These are phyloP conservation scores for Lates calcarifer DNA, from an alignment of 2,113 vertebrate species.

Conservation along the genomic window DNA sequence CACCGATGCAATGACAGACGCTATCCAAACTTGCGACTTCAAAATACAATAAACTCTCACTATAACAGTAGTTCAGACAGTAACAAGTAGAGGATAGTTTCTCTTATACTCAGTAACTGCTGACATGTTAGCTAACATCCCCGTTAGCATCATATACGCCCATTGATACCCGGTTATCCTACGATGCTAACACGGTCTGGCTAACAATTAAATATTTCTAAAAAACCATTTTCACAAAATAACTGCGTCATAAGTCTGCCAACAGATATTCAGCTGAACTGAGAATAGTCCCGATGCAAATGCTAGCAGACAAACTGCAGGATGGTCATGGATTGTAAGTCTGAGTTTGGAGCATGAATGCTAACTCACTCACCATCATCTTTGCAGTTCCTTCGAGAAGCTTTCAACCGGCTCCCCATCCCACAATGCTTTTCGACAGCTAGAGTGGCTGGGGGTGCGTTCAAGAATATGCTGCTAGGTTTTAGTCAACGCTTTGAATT, in stretches of 20 bases:
- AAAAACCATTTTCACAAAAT: slow-evolving; percentile 7
- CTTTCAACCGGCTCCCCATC: slow-evolving; percentile 60
- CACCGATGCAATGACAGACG: accelerated
- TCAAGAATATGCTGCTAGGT: slow-evolving; percentile 34
- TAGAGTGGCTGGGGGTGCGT: not conserved
- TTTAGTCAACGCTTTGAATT: not conserved
- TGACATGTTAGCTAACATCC: slow-evolving; percentile 3
- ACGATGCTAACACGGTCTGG: slow-evolving; percentile 57
- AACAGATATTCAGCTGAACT: accelerated
- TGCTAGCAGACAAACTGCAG: accelerated
- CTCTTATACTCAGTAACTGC: not conserved
- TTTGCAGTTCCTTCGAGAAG: slow-evolving; percentile 82
- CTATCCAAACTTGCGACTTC: too few relatives aligned
- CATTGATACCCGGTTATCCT: slow-evolving; percentile 42
- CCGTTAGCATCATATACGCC: slow-evolving; percentile 61
- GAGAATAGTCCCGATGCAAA: accelerated
- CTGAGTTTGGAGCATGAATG: not conserved
- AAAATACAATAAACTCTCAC: accelerated
- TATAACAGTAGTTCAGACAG: not conserved
- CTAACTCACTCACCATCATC: slow-evolving; percentile 82
- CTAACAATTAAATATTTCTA: not conserved
- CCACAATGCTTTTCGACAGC: slow-evolving; percentile 77
- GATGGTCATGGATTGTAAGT: slow-evolving; percentile 71
- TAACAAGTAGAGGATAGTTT: accelerated
- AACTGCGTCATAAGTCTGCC: accelerated